Conservation (phyloP, 2,888 invertebrate species). For the Brachylomia viminalis region DNA sequence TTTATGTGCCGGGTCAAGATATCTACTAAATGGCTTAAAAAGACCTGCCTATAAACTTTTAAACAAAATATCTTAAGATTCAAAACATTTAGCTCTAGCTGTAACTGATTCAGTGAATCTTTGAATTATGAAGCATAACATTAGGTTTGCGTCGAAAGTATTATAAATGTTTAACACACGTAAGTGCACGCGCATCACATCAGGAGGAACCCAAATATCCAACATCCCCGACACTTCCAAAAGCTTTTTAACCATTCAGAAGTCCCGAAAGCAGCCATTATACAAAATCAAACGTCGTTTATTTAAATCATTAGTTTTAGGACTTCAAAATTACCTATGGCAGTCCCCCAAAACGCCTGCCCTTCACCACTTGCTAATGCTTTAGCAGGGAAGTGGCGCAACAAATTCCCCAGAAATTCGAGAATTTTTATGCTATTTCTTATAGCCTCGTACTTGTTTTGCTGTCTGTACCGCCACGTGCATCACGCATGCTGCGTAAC, state of each 20-base stretch:
- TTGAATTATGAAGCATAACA: neutral
- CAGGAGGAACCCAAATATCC: neutral
- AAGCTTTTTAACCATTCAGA: neutral
- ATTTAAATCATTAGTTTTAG: neutral
- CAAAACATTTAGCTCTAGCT: neutral
- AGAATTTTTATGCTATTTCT: neutral
- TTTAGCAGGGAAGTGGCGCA: neutral
- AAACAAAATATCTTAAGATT: neutral
- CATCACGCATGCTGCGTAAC: constrained; percentile 83
- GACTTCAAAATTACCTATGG: neutral
- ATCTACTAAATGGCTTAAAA: neutral
- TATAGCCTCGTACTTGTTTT: constrained; percentile 45
- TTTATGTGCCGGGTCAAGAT: constrained; percentile 7
- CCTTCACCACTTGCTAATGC: neutral
- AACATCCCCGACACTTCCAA: neutral
- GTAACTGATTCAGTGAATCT: neutral
- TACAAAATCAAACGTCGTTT: neutral
- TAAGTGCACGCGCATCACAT: neutral
- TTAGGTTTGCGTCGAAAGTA: neutral
- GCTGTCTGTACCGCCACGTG: constrained; percentile 80
- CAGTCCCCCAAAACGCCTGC: too few relatives aligned
- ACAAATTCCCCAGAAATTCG: neutral
- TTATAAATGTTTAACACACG: neutral
- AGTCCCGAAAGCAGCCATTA: neutral
- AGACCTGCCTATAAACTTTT: neutral